Conservation (phyloP, 2,797 vertebrate species). For the Botia almorhae region DNA sequence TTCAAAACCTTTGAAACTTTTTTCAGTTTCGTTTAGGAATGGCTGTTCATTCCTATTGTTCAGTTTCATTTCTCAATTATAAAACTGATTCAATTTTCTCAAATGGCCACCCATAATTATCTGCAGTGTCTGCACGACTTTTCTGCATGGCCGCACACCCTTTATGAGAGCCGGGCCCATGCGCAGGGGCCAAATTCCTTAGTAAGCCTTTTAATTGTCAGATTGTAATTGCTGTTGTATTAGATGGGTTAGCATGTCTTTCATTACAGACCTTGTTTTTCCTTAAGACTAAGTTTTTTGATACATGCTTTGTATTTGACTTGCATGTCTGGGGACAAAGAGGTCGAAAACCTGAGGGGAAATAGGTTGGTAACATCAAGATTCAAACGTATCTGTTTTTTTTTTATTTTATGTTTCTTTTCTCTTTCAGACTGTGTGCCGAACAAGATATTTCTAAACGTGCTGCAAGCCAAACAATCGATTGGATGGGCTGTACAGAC, state of each 20-base stretch:
- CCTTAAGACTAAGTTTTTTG: conserved; percentile 42
- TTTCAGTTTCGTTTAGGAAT: conserved; percentile 49
- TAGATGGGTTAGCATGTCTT: conserved; percentile 53
- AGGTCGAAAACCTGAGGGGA: conserved; percentile 57
- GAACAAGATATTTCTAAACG: conserved; percentile 40
- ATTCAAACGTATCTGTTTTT: conserved; percentile 21
- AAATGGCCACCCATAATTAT: conserved; percentile 59
- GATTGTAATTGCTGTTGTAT: conserved; percentile 61
- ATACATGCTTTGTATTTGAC: conserved; percentile 30
- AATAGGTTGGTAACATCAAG: conserved; percentile 43
- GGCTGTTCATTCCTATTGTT: conserved; percentile 36
- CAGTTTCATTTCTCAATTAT: conserved; percentile 44
- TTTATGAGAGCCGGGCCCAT: conserved; percentile 51
- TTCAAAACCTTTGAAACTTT: background rate
- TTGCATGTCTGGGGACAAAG: conserved; percentile 50
- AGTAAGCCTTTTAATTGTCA: conserved; percentile 62
- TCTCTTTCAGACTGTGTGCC: conserved; percentile 34
- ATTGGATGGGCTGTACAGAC: conserved; percentile 38
- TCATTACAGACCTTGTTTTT: conserved; percentile 47
- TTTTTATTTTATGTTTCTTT: conserved; percentile 39
- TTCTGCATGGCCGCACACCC: conserved; percentile 55
- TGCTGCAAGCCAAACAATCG: conserved; percentile 45
- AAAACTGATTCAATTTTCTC: conserved; percentile 56
- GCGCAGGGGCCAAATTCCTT: conserved; percentile 57
- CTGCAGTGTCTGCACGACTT: conserved; percentile 42